Conservation (phyloP, 2,113 vertebrate species). For the Chelonoidis abingdonii region DNA sequence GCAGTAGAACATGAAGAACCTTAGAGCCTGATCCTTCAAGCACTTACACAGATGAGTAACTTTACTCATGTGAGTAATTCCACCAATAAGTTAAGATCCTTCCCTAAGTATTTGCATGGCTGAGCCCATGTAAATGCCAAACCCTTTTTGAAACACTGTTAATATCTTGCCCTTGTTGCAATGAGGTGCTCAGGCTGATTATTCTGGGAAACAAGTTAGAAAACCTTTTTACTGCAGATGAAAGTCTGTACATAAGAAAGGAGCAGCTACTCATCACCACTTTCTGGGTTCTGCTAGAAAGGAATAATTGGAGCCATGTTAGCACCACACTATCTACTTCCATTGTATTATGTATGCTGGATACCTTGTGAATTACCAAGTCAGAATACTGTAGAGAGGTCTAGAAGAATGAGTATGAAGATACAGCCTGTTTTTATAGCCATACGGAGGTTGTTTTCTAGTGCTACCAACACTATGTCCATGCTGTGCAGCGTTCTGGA, state of each 20-base stretch:
- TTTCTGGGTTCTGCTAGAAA: background rate
- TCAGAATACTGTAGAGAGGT: background rate
- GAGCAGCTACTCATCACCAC: background rate
- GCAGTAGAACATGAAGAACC: background rate
- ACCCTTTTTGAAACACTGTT: background rate
- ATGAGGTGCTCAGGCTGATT: background rate
- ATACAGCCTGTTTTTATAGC: background rate
- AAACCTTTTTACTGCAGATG: background rate
- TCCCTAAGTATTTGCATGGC: background rate
- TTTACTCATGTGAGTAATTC: background rate
- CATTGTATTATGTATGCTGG: background rate
- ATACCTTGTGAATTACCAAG: background rate
- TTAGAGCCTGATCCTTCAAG: background rate
- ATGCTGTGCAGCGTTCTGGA: background rate
- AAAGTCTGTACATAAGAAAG: background rate
- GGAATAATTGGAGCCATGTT: background rate
- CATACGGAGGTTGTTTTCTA: background rate
- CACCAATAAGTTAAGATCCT: background rate
- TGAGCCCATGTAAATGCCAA: background rate
- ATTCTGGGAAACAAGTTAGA: background rate
- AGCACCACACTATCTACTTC: background rate
- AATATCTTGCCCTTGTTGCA: background rate
- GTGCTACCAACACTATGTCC: background rate
- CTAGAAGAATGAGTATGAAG: background rate
- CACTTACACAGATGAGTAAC: constrained; percentile 14